Percentiles rank a stretch among this genome's conserved stretches.
These are phyloP conservation scores for Ephialtes manifestator DNA, from an alignment of 2,888 invertebrate species.

Conservation along the genomic window DNA sequence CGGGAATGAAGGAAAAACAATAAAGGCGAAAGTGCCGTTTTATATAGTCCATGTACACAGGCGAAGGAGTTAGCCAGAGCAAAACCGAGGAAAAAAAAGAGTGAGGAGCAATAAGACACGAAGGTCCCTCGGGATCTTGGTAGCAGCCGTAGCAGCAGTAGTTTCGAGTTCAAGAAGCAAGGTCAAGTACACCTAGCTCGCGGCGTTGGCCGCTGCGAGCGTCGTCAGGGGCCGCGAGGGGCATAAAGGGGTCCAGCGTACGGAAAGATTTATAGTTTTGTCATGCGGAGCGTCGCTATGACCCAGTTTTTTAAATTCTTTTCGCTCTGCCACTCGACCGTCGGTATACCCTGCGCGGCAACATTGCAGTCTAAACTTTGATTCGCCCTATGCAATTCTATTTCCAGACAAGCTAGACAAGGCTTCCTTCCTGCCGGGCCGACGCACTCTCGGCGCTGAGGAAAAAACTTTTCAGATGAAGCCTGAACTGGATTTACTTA, in stretches of 20 bases:
- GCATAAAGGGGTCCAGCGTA: not conserved
- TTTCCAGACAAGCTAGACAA: not conserved
- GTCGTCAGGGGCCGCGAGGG: not conserved
- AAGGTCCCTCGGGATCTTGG: constrained; percentile 42
- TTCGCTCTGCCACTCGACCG: constrained; percentile 17
- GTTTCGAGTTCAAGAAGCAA: constrained; percentile 73
- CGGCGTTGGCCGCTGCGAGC: constrained; percentile 12
- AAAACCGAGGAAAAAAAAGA: constrained; percentile 31
- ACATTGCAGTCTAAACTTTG: constrained; percentile 19
- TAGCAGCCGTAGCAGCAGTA: constrained; percentile 38
- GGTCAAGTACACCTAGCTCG: constrained; percentile 69
- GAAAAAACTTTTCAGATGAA: not conserved
- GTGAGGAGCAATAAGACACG: constrained; percentile 44
- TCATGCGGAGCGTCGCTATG: constrained; percentile 68
- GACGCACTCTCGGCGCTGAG: not conserved
- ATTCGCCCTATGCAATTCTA: constrained; percentile 13
- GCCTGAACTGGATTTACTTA: not conserved
- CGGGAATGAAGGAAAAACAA: constrained; percentile 34
- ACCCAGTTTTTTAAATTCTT: constrained; percentile 72
- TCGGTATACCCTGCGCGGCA: constrained; percentile 1
- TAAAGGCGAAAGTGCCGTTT: constrained; percentile 33
- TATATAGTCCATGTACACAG: constrained; percentile 25
- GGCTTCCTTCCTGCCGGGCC: not conserved
- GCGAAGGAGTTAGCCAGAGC: constrained; percentile 25
- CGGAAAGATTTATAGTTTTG: constrained; percentile 62